Base-by-base conservation (phyloP, 2,888 invertebrate species). In the Sericinus montela region DNA sequence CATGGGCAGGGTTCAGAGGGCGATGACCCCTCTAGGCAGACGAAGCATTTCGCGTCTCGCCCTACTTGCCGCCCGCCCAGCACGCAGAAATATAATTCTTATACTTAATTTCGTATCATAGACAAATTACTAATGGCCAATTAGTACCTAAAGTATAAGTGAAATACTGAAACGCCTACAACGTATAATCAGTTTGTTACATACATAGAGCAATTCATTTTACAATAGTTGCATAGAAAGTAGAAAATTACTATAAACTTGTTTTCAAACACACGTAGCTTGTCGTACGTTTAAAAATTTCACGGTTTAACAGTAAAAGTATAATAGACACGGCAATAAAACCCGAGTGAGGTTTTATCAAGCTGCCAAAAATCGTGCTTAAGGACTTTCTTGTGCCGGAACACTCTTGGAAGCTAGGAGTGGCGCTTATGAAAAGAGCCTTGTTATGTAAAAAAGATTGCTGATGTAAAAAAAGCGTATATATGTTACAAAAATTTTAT, bases 1-100 rank as follows among this genome's bases (percentile, higher is more conserved):
- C 84, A 85, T 75, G 84, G 84, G 82, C 86, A 84, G 81, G 83
- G 82, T 84, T 75, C 66, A 53, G 57, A 72, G 86, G 81, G 70
- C 86, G 73, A 72, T 81, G 87, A 86, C 83, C 86, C 72, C 72
- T 65, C 65, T 65, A 64, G 58, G 72, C 78, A 83, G 84, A 79
- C 85, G 81, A 56, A 76, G 82, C 77, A 78, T 82, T 80, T 80
- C 79, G 77, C 82, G 76, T 81, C 80, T 77, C 85, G 84, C 81
- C 85, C 85, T 84, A 82, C 73, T 80, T 80, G 80, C 75, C 69
- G 69, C 75, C 81, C 74, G 77, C 76, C 76, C 80, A 81, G 75
- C 79, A 72, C 72, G 62, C 75, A 68, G 68, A 52, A 57, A 58
- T 57, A 56, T n/a, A n/a, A n/a, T n/a, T n/a, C n/a, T n/a, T n/a